Evolutionary conservation across 2,888 invertebrate genomes (phyloP).

Genomic region (Fragum sueziense): DNA sequence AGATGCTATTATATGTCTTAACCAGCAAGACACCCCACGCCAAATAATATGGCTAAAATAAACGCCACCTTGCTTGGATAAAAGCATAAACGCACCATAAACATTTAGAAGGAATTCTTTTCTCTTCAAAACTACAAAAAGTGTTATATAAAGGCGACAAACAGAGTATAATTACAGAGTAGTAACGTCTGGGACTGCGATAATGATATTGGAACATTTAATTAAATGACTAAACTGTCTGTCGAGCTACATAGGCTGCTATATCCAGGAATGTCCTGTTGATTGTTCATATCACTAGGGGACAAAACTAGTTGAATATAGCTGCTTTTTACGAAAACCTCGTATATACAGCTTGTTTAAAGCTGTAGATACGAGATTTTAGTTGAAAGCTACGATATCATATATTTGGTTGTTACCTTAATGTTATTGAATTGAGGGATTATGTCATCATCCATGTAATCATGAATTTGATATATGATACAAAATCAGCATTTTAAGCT

Average conservation of each 20-base stretch:
- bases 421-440: too few relatives aligned
- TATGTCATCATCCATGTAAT: too few relatives aligned
- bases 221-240: neutral
- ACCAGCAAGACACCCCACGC: neutral
- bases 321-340: too few relatives aligned
- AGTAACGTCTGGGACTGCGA: neutral
- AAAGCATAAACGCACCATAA: neutral
- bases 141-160: neutral
- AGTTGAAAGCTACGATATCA: too few relatives aligned
- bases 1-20: too few relatives aligned
- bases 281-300: neutral
- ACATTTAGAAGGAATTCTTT: neutral
- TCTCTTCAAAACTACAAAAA: neutral
- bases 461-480: too few relatives aligned
- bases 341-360: too few relatives aligned
- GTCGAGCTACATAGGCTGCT: neutral
- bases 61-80: too few relatives aligned
- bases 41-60: too few relatives aligned
- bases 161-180: neutral
- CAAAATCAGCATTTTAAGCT: too few relatives aligned
- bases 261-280: neutral
- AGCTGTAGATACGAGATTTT: too few relatives aligned
- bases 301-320: neutral
- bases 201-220: neutral
- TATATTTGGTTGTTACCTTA: too few relatives aligned